Conservation (phyloP, 2,113 vertebrate genomes). For the Thinocorus orbignyianus region DNA sequence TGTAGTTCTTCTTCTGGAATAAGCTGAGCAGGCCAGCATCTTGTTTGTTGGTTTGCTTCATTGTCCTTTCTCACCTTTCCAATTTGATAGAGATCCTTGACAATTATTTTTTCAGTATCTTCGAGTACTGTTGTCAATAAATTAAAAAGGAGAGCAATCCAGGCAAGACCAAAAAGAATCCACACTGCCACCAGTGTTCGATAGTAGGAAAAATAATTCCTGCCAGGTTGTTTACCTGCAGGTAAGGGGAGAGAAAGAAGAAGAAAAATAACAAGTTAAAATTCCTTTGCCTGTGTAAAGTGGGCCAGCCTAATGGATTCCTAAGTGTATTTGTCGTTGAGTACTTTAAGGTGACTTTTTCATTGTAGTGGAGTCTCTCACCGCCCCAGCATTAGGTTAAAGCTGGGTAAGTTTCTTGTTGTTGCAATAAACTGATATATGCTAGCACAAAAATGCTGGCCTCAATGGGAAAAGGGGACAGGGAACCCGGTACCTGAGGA, state of each 20-base stretch:
- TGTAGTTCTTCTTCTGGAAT: neutral
- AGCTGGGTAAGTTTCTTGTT: neutral
- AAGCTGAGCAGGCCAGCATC: neutral
- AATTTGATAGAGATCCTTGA: constrained; percentile 53
- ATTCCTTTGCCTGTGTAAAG: neutral
- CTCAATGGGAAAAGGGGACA: too few relatives aligned
- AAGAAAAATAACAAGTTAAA: neutral
- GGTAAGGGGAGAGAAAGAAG: neutral
- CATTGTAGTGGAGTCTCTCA: neutral
- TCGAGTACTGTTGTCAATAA: constrained; percentile 65
- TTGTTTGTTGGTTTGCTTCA: neutral
- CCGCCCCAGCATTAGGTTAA: neutral
- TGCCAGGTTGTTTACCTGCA: constrained; percentile 47
- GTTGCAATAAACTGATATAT: too few relatives aligned
- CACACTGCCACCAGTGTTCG: constrained; percentile 53
- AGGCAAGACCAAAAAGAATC: constrained; percentile 74
- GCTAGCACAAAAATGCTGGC: too few relatives aligned
- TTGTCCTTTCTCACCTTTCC: constrained; percentile 30
- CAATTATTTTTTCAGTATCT: constrained; percentile 68
- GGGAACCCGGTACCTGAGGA: too few relatives aligned
- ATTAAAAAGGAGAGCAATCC: constrained; percentile 74
- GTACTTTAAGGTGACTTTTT: neutral
- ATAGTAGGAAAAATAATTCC: constrained; percentile 52
- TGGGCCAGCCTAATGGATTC: neutral
- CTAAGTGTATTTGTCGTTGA: neutral